phyloP scores from a whole-genome alignment of 1,140 invertebrate genomes.

The Schlechtendalia chinensis region DNA sequence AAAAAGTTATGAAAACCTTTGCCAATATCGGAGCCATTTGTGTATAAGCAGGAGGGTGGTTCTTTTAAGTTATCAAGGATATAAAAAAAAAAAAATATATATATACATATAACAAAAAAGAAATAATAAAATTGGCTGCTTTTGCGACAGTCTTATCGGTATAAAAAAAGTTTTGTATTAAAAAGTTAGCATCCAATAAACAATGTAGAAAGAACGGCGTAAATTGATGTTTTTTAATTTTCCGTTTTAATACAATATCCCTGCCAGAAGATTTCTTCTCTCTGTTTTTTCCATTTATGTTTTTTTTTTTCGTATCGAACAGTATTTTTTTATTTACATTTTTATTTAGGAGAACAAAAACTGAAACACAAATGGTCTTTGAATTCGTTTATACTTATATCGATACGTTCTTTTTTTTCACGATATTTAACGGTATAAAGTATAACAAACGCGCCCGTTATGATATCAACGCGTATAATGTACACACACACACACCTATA shows the following conservation, averaged over 20 bases:
- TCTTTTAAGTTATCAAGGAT: conserved; percentile 49
- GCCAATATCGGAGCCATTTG: conserved; percentile 48
- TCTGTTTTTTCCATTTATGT: conserved; percentile 16
- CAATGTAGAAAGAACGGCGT: conserved; percentile 49
- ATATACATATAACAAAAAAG: conserved; percentile 44
- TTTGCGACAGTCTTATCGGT: conserved; percentile 47
- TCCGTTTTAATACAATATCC: conserved; percentile 47
- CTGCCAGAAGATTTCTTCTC: conserved; percentile 37
- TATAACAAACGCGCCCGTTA: conserved; percentile 7
- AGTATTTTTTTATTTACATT: conserved; percentile 18
- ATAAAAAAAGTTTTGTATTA: conserved; percentile 50
- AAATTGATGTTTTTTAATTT: conserved; percentile 50
- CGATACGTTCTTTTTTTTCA: background rate
- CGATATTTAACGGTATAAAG: conserved; percentile 17
- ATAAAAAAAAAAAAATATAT: too few relatives aligned
- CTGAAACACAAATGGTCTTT: conserved; percentile 31
- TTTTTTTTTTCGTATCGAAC: conserved; percentile 11
- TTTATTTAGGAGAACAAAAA: conserved; percentile 38
- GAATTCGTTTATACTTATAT: conserved; percentile 20
- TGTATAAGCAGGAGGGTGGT: conserved; percentile 33
- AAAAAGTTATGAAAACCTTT: conserved; percentile 50
- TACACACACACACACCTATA: background rate
- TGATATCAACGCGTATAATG: background rate
- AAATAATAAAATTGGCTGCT: conserved; percentile 50
- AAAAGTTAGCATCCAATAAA: conserved; percentile 50